Percentiles rank a stretch among this genome's conserved stretches.
Conservation (phyloP, 2,797 vertebrate species). For the Clarias fuscus region DNA sequence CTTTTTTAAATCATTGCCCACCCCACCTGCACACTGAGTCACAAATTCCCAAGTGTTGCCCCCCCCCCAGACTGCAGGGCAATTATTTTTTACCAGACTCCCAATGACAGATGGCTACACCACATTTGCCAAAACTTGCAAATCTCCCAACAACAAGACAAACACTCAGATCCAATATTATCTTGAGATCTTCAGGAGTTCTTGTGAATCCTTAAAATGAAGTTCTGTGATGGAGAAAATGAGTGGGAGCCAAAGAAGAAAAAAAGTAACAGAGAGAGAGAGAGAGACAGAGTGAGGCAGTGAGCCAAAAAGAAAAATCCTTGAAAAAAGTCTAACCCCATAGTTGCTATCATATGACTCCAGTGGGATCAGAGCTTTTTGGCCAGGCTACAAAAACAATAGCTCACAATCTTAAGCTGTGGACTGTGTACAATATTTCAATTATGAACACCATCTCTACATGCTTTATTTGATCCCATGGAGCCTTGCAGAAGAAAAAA, state of each 20-base stretch:
- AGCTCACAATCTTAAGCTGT: not conserved
- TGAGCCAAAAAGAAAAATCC: not conserved
- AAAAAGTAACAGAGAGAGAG: not conserved
- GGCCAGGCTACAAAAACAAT: slow-evolving; percentile 11
- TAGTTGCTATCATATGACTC: slow-evolving; percentile 13
- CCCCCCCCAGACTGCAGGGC: too few relatives aligned
- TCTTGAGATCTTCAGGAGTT: not conserved
- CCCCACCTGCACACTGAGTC: too few relatives aligned
- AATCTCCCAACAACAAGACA: not conserved
- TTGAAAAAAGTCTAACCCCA: not conserved
- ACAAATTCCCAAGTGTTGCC: not conserved
- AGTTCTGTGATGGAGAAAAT: not conserved
- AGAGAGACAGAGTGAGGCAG: not conserved
- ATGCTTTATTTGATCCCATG: not conserved
- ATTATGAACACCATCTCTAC: not conserved
- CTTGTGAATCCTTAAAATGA: not conserved
- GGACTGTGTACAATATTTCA: not conserved
- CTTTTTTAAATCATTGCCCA: not conserved
- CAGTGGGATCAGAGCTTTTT: not conserved
- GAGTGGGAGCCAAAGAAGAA: too few relatives aligned
- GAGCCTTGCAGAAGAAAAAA: not conserved
- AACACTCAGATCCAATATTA: not conserved
- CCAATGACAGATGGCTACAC: not conserved
- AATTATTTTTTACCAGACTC: not conserved
- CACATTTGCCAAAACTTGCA: not conserved